A percentile compares a stretch with the other conserved stretches of the same genome.
Conservation (phyloP, 1,140 invertebrate genomes). For the Chymomyza costata region DNA sequence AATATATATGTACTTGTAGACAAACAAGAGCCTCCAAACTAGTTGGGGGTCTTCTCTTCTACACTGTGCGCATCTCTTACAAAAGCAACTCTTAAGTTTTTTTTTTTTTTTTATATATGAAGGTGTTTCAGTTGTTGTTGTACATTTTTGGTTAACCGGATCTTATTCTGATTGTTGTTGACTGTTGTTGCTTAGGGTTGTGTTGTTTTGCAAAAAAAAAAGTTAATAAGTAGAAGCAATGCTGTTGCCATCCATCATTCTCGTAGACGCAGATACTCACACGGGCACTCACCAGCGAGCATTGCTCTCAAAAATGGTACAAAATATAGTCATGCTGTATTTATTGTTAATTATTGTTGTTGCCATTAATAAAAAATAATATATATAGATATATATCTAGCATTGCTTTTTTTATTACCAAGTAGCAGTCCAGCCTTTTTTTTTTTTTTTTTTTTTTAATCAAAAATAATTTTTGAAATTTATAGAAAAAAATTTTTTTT, state of each 20-base stretch:
- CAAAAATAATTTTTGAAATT: no score
- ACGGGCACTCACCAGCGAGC: slow-evolving; percentile 25
- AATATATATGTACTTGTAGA: not conserved
- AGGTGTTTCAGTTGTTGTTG: slow-evolving; percentile 1
- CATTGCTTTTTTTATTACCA: no score
- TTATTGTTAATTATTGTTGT: slow-evolving; percentile 5
- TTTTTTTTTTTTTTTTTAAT: no score
- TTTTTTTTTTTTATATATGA: not conserved
- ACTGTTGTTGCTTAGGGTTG: no score
- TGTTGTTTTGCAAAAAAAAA: no score
- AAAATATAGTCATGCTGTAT: slow-evolving; percentile 45
- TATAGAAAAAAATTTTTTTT: no score
- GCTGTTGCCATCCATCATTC: slow-evolving; percentile 54
- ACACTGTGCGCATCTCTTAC: not conserved
- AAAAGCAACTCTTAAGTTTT: not conserved
- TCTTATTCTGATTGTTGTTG: slow-evolving; percentile 52
- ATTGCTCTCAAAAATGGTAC: slow-evolving; percentile 62
- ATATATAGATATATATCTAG: no score
- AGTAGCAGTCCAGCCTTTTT: no score
- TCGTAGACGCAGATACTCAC: slow-evolving; percentile 22
- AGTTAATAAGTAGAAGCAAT: slow-evolving; percentile 29
- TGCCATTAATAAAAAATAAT: no score
- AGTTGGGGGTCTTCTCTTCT: slow-evolving; percentile 35
- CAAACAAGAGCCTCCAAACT: no score
- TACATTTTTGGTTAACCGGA: slow-evolving; percentile 62